Conservation (phyloP, 1,140 invertebrate genomes). For the Tetranychus cinnabarinus region DNA sequence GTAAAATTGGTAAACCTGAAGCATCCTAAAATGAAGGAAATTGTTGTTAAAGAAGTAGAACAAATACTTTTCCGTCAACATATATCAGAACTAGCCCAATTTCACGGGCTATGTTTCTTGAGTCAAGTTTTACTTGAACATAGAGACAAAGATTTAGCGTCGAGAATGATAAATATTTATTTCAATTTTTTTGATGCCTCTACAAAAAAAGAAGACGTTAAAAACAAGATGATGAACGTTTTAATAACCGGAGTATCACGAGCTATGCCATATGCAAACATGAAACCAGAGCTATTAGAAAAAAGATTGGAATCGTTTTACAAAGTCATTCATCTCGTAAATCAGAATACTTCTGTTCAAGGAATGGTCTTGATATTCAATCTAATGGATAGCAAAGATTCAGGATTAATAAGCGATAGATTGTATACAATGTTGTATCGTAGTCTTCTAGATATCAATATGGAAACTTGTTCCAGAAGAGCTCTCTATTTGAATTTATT, state of each 20-base stretch:
- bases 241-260: constrained; percentile 66
- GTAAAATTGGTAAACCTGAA: constrained; percentile 45
- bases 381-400: constrained; percentile 16
- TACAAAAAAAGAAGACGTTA: constrained; percentile 57
- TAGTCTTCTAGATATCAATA: constrained; percentile 51
- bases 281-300: constrained; percentile 19
- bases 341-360: constrained; percentile 57
- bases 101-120: constrained; percentile 77
- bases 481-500: constrained; percentile 66
- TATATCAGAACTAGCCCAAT: constrained; percentile 57
- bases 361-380: constrained; percentile 66
- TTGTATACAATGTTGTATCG: constrained; percentile 75
- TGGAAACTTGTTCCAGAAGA: constrained; percentile 45
- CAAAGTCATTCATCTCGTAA: constrained; percentile 52
- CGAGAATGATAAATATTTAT: constrained; percentile 64
- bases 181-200: constrained; percentile 85
- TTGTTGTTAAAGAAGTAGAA: constrained; percentile 67
- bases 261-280: constrained; percentile 51
- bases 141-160: constrained; percentile 48
- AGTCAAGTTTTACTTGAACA: constrained; percentile 2
- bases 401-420: constrained; percentile 26
- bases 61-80: constrained; percentile 67
- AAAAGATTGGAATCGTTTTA: constrained; percentile 50
- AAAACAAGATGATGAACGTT: constrained; percentile 71
- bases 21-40: constrained; percentile 63